These are phyloP conservation scores for Gobio gobio DNA, from an alignment of 2,113 vertebrate species.

Conservation along the genomic window DNA sequence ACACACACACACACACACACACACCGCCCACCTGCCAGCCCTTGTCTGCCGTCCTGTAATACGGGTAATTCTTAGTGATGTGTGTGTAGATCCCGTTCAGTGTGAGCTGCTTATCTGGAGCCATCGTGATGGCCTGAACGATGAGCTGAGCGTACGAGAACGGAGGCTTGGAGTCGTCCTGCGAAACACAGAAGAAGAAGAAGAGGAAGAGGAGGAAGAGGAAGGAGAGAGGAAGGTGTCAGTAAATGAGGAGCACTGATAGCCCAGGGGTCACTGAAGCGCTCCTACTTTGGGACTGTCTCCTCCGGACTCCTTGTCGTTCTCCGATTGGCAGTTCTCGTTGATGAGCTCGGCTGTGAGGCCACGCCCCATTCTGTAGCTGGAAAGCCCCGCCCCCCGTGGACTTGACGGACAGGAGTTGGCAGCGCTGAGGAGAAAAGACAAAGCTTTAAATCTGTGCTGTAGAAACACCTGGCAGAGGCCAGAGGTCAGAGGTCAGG, in stretches of 20 bases:
- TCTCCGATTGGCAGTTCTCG: slow-evolving; percentile 93
- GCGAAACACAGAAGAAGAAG: slow-evolving; percentile 36
- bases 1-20: too few relatives aligned
- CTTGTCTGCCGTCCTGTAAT: slow-evolving; percentile 97
- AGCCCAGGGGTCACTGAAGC: slow-evolving; percentile 12
- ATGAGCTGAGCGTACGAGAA: slow-evolving; percentile 97
- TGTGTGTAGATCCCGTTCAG: slow-evolving; percentile 96
- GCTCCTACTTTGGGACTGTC: slow-evolving; percentile 84
- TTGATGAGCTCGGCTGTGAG: slow-evolving; percentile 92
- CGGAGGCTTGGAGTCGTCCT: slow-evolving; percentile 97
- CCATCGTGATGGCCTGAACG: slow-evolving; percentile 96
- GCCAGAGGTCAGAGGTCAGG: too few relatives aligned
- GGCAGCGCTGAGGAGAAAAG: slow-evolving; percentile 81
- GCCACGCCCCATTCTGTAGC: slow-evolving; percentile 91
- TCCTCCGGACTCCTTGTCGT: slow-evolving; percentile 97
- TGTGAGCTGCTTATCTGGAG: slow-evolving; percentile 93
- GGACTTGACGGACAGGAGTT: slow-evolving; percentile 99
- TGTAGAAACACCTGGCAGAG: too few relatives aligned
- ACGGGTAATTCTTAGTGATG: slow-evolving; percentile 97
- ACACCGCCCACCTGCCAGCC: slow-evolving; percentile 91
- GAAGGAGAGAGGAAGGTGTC: too few relatives aligned
- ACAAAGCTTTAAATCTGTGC: neutral
- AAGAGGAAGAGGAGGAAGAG: neutral
- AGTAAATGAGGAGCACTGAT: neutral
- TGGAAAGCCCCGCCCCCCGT: slow-evolving; percentile 92